Conservation (phyloP, 1,140 invertebrate genomes). For the Calycopis cecrops region DNA sequence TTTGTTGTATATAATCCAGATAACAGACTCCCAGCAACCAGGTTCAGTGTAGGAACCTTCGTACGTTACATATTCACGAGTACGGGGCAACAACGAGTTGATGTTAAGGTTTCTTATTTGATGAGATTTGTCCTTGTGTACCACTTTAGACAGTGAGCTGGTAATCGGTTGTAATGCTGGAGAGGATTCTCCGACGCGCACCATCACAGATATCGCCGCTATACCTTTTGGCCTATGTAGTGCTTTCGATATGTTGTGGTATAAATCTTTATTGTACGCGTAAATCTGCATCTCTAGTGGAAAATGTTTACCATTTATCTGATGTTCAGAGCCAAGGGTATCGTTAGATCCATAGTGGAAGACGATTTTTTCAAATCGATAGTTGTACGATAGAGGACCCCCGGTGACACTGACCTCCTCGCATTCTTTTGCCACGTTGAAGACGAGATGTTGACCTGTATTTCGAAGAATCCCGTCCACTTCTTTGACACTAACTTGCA, state of each 20-base stretch:
- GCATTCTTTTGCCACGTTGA: not conserved
- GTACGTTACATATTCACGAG: not conserved
- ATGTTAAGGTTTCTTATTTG: not conserved
- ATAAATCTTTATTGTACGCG: constrained; percentile 2
- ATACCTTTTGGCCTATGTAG: not conserved
- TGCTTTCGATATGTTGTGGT: not conserved
- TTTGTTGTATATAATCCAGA: constrained; percentile 5
- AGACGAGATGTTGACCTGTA: not conserved
- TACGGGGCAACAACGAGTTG: not conserved
- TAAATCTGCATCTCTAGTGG: not conserved
- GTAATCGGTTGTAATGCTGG: not conserved
- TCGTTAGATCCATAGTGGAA: not conserved
- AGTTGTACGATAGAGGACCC: constrained; percentile 3
- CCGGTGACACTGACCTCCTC: not conserved
- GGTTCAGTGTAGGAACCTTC: not conserved
- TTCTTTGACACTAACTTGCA: not conserved
- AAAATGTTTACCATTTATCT: constrained; percentile 5
- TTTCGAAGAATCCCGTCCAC: not conserved
- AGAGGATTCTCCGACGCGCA: not conserved
- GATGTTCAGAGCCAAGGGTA: constrained; percentile 1
- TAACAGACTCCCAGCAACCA: not conserved
- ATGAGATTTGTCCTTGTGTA: not conserved
- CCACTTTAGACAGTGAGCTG: not conserved
- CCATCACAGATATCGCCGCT: not conserved
- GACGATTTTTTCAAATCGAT: not conserved